Base-by-base conservation (phyloP, 2,797 vertebrate species). In the Sarcoramphus papa region DNA sequence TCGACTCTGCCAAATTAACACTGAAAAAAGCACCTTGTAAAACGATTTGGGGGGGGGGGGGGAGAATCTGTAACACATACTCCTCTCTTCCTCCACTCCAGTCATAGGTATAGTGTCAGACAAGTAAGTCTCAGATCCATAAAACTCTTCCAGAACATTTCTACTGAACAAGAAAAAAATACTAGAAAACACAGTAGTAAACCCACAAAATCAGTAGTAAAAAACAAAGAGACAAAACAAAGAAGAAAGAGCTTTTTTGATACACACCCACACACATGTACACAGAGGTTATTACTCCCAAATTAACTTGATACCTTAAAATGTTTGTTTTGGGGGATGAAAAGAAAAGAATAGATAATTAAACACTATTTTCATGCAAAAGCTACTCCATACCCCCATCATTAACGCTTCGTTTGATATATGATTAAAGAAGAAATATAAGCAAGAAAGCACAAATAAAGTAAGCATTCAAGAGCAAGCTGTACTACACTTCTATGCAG, bases 371-470 rank as follows among this genome's bases (percentile, higher is more conserved):
- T 85, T 80, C 22, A 92, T 63, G 56, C 43, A 85, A 85, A 88
- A 90, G 19, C 28, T 67, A 53, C 22, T 80, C 54, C 70, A 78
- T 75, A 47, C 3, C 19, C 51, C 7, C 16, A 67, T 31, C 51
- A 74, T 43, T 67, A 82, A 83, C 2, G 4, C 14, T 51, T 59
- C 78, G 50, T 96, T 91, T 91, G 72, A 93, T 83, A 83, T 7
- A 63, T 3, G n/a, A 85, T 76, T 80, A 94, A 91, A 94, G 83
- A 92, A 93, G 47, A 87, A 94, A 90, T 8, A 76, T 22, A 95
- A 83, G 65, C 50, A 84, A 93, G 45, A 91, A 92, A 79, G 17
- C 43, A 80, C 18, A 85, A 57, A 54, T 48, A 45, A 89, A 73
- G 24, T 40, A 60, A 85, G 31, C 12, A 56, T 50, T 74, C 25